A percentile compares a stretch with the other conserved stretches of the same genome.
Conservation (phyloP, 2,113 vertebrate genomes). For the Erinaceus europaeus region DNA sequence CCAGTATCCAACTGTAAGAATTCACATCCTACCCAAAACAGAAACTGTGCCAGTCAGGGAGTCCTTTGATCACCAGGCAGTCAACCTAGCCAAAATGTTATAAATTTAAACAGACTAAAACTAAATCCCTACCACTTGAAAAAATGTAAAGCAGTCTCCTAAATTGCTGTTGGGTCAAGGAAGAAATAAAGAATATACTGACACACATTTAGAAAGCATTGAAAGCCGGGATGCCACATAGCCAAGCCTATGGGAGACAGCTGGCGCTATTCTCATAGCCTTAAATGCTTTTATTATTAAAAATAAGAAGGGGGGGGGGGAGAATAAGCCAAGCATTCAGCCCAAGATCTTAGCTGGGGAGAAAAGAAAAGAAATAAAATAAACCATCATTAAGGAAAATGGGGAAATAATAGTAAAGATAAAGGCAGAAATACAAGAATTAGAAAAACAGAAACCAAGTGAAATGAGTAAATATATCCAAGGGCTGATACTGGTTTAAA, state of each 20-base stretch:
- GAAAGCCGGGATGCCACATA: background rate
- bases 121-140: conserved; percentile 11
- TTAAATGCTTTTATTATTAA: conserved; percentile 55
- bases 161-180: background rate
- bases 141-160: background rate
- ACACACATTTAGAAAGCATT: conserved; percentile 40
- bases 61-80: conserved; percentile 33
- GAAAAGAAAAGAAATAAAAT: background rate
- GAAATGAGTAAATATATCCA: conserved; percentile 46
- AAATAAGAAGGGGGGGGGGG: conserved; percentile 22
- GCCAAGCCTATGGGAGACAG: conserved; percentile 32
- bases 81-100: conserved; percentile 4
- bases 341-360: background rate
- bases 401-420: conserved; percentile 1
- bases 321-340: conserved; percentile 40
- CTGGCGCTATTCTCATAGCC: conserved; percentile 6
- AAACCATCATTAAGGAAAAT: conserved; percentile 32
- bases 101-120: conserved; percentile 40
- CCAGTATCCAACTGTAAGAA: conserved; percentile 33
- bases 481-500: conserved; percentile 46
- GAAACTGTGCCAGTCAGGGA: conserved; percentile 9
- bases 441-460: conserved; percentile 38
- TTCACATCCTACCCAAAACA: conserved; percentile 18
- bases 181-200: conserved; percentile 18
- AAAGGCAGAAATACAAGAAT: conserved; percentile 58